Percentiles rank a stretch among this genome's conserved stretches.
Conservation (phyloP, 92 coral and sea anemone species). For the Epizoanthus rinbou region DNA sequence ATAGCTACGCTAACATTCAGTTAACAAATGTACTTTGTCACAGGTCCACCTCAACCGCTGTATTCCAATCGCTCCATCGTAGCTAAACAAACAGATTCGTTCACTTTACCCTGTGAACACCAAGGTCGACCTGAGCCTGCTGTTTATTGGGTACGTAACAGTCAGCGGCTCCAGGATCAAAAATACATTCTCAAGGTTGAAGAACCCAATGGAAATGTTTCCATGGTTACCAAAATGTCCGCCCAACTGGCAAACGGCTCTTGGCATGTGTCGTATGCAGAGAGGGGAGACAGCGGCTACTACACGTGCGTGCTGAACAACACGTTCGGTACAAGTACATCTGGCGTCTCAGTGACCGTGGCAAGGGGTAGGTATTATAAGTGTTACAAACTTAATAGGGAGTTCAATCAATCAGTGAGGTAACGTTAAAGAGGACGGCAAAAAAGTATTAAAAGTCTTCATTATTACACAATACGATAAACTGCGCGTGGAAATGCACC, state of each 20-base stretch:
- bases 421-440: no score
- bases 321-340: conserved; percentile 11
- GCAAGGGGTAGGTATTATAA: conserved; percentile 8
- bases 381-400: no score
- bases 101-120: conserved; percentile 26
- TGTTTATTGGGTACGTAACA: conserved; percentile 24
- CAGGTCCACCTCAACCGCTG: conserved; percentile 31
- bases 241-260: conserved; percentile 9
- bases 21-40: no score
- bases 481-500: no score
- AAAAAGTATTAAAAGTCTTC: no score
- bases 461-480: no score
- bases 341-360: conserved; percentile 10
- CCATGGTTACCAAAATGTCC: background rate
- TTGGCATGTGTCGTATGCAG: conserved; percentile 19
- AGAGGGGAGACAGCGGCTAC: conserved; percentile 6
- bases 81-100: background rate
- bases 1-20: background rate
- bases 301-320: conserved; percentile 20
- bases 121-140: conserved; percentile 39
- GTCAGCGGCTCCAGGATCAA: conserved; percentile 6
- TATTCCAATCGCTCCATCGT: conserved; percentile 13
- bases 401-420: no score
- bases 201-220: background rate
- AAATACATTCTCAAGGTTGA: background rate